These are phyloP conservation scores for Coranthus polyacanthus DNA, from an alignment of 2,797 vertebrate genomes.

Conservation along the genomic window DNA sequence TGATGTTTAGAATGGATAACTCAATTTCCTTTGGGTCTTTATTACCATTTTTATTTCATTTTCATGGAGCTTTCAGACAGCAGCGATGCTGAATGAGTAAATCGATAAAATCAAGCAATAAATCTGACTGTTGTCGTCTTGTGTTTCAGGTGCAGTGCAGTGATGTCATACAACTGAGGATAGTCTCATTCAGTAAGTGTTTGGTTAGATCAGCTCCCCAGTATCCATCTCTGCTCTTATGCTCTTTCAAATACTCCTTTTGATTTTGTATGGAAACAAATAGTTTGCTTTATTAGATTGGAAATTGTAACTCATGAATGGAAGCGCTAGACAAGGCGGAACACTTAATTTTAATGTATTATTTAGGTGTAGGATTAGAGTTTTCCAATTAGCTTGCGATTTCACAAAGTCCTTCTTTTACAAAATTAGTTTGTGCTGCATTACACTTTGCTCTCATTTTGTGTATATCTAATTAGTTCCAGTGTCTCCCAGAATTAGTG, in stretches of 20 bases:
- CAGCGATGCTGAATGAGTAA: conserved; percentile 60
- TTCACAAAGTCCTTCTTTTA: conserved; percentile 71
- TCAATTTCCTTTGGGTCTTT: conserved; percentile 42
- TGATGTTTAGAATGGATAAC: conserved; percentile 59
- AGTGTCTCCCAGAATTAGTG: conserved; percentile 71
- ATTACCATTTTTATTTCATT: conserved; percentile 76
- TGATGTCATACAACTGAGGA: conserved; percentile 86
- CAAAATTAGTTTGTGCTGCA: conserved; percentile 79
- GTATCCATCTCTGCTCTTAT: conserved; percentile 34
- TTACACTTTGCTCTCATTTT: conserved; percentile 75
- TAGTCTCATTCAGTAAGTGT: conserved; percentile 83
- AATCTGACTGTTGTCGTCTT: conserved; percentile 72
- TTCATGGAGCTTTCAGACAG: conserved; percentile 52
- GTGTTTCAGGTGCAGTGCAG: conserved; percentile 85
- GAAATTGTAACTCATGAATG: conserved; percentile 50
- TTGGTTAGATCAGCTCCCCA: conserved; percentile 44
- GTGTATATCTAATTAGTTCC: conserved; percentile 77
- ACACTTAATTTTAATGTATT: conserved; percentile 69
- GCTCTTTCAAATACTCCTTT: conserved; percentile 46
- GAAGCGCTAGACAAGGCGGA: conserved; percentile 50
- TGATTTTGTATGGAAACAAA: conserved; percentile 34
- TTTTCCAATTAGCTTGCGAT: conserved; percentile 78
- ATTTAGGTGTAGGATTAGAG: conserved; percentile 73
- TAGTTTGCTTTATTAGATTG: conserved; percentile 62
- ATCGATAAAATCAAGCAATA: conserved; percentile 64